Base-by-base conservation (phyloP, 2,797 vertebrate genomes). In the Salmo trutta region DNA sequence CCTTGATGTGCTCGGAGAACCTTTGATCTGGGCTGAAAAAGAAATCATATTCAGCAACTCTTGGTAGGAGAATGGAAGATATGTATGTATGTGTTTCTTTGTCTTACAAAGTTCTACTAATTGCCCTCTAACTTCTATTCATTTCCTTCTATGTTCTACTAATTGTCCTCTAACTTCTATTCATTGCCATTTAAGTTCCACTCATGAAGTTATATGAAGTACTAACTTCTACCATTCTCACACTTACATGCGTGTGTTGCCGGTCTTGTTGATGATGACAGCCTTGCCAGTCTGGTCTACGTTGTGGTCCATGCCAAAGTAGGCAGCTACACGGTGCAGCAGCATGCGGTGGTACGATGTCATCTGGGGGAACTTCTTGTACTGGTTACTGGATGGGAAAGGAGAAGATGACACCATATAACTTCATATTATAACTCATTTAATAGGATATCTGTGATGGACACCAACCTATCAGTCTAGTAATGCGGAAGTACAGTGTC, bases 331-430 rank as follows among this genome's bases (percentile, higher is more conserved):
- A 0, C 98, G 95, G 88, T 99, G 98, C 86, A 99, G 95, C 90
- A 99, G 95, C 98, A 99, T 99, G 88, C 98, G 95, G 82, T 99
- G 98, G 91, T 99, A 99, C 3, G 98, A 99, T 87, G 98, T 99
- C 98, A 99, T 99, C 94, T 99, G 98, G 85, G 98, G 98, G 88
- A 99, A 99, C 94, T 99, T 99, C 94, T 98, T 99, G 91, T 99
- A 99, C 90, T 99, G 98, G 89, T 98, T 99, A 94, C 97, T 99
- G 84, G 74, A 52, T 12, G 59, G 56, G 19, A 67, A 47, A 66
- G 27, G 76, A 62, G 4, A 29, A 51, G 12, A 10, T 15, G 41
- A 8, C 24, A 59, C 36, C 36, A 7, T 36, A 36, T 6, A 7
- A 36, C 1, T 4, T 51, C 7, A 71, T 71, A 47, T 19, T 75